phyloP scores from a whole-genome alignment of 2,797 vertebrate genomes.

The Spinus pinus region DNA sequence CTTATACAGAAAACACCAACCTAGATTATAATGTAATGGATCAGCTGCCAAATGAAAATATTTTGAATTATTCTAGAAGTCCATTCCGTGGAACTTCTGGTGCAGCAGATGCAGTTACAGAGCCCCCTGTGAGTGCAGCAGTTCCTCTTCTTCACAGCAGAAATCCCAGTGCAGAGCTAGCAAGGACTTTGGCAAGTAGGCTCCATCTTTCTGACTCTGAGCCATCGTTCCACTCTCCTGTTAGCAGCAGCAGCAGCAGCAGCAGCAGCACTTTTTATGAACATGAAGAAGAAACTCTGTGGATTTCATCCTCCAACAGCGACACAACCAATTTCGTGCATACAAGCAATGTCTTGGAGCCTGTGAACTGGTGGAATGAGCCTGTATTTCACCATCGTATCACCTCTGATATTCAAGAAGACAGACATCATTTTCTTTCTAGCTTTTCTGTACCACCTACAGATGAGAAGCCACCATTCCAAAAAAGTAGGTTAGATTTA shows the following conservation, averaged over 20 bases:
- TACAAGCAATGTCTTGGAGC: constrained; percentile 8
- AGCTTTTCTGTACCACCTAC: background rate
- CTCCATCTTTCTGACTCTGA: constrained; percentile 55
- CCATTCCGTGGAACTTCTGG: constrained; percentile 41
- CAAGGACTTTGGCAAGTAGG: constrained; percentile 31
- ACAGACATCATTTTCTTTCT: background rate
- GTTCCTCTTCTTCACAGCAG: constrained; percentile 10
- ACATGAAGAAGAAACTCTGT: constrained; percentile 44
- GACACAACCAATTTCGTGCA: background rate
- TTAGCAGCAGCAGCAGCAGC: background rate
- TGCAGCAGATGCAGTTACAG: constrained; percentile 39
- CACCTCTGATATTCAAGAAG: constrained; percentile 53
- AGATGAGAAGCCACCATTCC: constrained; percentile 3
- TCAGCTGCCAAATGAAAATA: constrained; percentile 30
- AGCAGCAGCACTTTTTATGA: background rate
- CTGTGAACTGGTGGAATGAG: constrained; percentile 30
- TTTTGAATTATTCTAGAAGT: constrained; percentile 35
- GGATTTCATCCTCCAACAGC: constrained; percentile 1
- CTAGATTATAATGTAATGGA: constrained; percentile 15
- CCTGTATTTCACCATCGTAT: constrained; percentile 9
- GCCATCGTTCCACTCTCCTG: constrained; percentile 25
- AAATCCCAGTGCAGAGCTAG: constrained; percentile 48
- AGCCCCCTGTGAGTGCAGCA: constrained; percentile 25
- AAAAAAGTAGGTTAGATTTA: constrained; percentile 45
- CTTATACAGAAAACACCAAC: constrained; percentile 47